phyloP scores from a whole-genome alignment of 2,113 vertebrate species.

The Micronisus gabar region DNA sequence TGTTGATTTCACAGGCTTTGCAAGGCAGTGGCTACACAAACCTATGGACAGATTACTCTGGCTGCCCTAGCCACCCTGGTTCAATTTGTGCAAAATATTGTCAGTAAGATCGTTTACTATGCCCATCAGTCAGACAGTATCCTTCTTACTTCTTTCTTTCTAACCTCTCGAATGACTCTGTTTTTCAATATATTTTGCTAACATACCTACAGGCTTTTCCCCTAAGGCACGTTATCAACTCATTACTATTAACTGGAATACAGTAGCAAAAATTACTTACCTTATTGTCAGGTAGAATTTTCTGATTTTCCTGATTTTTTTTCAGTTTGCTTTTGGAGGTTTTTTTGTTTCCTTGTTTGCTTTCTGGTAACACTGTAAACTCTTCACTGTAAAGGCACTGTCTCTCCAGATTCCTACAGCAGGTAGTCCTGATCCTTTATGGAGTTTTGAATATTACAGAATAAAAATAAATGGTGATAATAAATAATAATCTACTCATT shows the following conservation, averaged over 20 bases:
- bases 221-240: not conserved
- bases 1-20: not conserved
- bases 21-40: fast-evolving
- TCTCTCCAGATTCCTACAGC: not conserved
- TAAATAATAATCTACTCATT: not conserved
- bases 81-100: not conserved
- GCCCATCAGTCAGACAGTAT: not conserved
- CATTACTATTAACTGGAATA: not conserved
- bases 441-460: not conserved
- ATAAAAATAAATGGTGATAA: not conserved
- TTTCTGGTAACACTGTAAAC: no score
- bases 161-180: not conserved
- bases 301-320: not conserved
- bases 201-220: not conserved
- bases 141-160: not conserved
- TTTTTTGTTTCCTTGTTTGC: no score
- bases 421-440: not conserved
- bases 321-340: no score
- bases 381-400: not conserved
- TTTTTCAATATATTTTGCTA: not conserved
- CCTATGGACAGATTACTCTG: no score
- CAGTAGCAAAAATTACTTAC: not conserved
- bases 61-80: not conserved
- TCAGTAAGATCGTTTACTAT: not conserved
- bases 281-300: not conserved